Evolutionary conservation across 2,797 vertebrate genomes (phyloP).

Genomic region (Hypotaenidia okinawae): DNA sequence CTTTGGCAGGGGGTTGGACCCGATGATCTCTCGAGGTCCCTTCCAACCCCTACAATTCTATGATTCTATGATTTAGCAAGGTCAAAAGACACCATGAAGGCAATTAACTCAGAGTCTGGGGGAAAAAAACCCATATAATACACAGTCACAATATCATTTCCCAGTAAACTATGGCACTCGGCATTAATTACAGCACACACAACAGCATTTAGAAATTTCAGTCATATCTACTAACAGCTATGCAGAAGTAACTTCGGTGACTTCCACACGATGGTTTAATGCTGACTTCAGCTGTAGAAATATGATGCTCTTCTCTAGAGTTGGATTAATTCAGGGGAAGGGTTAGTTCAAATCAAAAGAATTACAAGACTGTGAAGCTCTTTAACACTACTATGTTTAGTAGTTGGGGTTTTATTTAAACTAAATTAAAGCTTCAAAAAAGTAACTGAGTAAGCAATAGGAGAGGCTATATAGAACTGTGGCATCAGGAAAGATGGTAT

Average conservation of each 20-base stretch:
- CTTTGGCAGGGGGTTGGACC: no score
- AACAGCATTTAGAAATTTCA: neutral
- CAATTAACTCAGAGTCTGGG: neutral
- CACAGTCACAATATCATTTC: neutral
- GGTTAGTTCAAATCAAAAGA: neutral
- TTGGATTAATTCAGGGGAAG: neutral
- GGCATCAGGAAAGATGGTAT: neutral
- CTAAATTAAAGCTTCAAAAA: neutral
- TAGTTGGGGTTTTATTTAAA: fast-evolving
- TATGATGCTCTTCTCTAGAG: neutral
- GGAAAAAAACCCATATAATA: neutral
- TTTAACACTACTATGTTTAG: neutral
- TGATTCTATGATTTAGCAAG: neutral
- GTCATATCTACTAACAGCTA: neutral
- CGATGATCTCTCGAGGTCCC: no score
- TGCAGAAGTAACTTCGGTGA: no score
- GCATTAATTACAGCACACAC: neutral
- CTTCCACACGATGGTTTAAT: neutral
- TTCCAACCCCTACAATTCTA: no score
- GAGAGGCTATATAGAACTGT: neutral
- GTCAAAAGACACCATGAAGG: neutral
- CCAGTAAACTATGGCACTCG: neutral
- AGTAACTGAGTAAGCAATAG: neutral
- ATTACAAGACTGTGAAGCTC: neutral
- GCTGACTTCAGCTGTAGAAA: neutral